Percentiles rank a stretch among this genome's conserved stretches.
These are phyloP conservation scores for Cyanoderma ruficeps DNA, from an alignment of 2,113 vertebrate species.

Conservation along the genomic window DNA sequence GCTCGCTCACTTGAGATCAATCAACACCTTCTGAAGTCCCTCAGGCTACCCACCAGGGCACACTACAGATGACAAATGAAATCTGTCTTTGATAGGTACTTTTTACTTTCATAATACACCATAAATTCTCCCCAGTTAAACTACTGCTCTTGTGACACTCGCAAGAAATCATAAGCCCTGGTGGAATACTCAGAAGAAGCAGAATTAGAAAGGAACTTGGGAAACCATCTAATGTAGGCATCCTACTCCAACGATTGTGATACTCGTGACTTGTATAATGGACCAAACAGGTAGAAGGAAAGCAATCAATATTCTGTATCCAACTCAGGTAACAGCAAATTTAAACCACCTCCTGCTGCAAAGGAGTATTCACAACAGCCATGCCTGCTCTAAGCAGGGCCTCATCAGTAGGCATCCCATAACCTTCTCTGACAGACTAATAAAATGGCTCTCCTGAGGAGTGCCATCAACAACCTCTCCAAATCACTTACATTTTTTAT, in stretches of 20 bases:
- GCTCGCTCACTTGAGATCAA: not conserved
- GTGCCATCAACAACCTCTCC: not conserved
- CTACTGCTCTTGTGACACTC: not conserved
- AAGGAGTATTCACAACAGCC: not conserved
- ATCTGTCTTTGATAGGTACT: not conserved
- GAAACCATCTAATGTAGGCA: not conserved
- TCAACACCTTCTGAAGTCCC: not conserved
- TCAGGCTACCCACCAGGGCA: not conserved
- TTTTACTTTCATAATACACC: not conserved
- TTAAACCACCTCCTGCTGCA: not conserved
- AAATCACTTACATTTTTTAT: not conserved
- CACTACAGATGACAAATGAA: not conserved
- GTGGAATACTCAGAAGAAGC: not conserved
- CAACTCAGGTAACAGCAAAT: not conserved
- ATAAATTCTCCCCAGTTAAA: not conserved
- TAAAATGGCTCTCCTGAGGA: constrained; percentile 34
- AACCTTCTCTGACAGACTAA: constrained; percentile 1
- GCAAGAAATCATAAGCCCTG: not conserved
- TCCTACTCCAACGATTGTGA: not conserved
- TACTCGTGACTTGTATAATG: not conserved
- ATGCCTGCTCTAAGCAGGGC: not conserved
- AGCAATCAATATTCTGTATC: not conserved
- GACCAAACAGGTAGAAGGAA: not conserved
- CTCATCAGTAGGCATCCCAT: not conserved
- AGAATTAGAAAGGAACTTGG: not conserved